These are phyloP conservation scores for Polietes domitor DNA, from an alignment of 2,888 invertebrate genomes.

Conservation along the genomic window DNA sequence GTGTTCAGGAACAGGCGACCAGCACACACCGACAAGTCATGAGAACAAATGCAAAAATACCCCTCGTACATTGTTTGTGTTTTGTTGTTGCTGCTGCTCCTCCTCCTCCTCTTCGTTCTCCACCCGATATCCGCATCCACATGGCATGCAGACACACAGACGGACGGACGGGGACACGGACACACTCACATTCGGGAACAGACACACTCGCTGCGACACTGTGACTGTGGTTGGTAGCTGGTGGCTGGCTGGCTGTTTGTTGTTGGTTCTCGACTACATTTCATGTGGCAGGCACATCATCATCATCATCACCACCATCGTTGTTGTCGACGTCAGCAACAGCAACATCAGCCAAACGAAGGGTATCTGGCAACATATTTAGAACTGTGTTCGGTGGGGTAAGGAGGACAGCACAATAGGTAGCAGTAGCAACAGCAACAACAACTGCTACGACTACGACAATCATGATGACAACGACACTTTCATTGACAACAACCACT, in stretches of 20 bases:
- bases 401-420: not conserved
- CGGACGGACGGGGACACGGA: not conserved
- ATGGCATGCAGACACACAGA: conserved; percentile 26
- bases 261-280: no score
- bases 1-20: conserved; percentile 80
- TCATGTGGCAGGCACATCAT: conserved; percentile 29
- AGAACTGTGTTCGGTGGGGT: not conserved
- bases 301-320: not conserved
- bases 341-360: conserved; percentile 7
- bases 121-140: conserved; percentile 26
- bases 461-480: conserved; percentile 26
- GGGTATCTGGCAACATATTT: conserved; percentile 39
- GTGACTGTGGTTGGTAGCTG: not conserved
- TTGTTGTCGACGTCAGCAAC: not conserved
- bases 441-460: not conserved
- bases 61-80: conserved; percentile 9
- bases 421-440: not conserved
- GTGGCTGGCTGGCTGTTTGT: not conserved
- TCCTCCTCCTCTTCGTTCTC: not conserved
- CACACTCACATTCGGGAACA: conserved; percentile 38
- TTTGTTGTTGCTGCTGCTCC: conserved; percentile 21
- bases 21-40: conserved; percentile 72
- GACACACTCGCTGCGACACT: conserved; percentile 7
- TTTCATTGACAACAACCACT: conserved; percentile 40
- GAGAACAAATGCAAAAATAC: conserved; percentile 70